These are phyloP conservation scores for Seira musarum DNA, from an alignment of 2,888 invertebrate species.

Conservation along the genomic window DNA sequence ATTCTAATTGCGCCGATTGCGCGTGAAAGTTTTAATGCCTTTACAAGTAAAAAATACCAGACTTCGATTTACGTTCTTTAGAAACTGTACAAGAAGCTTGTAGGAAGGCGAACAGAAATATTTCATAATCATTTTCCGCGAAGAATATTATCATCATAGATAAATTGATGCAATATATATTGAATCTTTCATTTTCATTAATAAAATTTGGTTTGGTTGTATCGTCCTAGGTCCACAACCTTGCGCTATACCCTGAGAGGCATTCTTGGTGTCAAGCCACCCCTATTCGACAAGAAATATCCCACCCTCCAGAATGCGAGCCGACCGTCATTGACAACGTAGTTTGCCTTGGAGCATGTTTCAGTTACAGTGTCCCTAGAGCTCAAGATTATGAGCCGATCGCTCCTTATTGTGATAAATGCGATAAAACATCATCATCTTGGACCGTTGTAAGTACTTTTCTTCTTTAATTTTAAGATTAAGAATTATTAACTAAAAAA, in stretches of 20 bases:
- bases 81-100: too few species aligned
- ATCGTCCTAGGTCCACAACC: constrained; percentile 77
- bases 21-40: too few species aligned
- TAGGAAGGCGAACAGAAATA: too few species aligned
- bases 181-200: too few species aligned
- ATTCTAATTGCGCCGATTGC: too few species aligned
- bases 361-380: constrained; percentile 81
- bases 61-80: too few species aligned
- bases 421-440: constrained; percentile 78
- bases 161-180: too few species aligned
- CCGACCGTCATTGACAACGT: constrained; percentile 80
- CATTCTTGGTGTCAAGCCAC: constrained; percentile 82
- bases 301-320: constrained; percentile 77
- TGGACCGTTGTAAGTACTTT: constrained; percentile 80
- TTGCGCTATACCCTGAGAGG: constrained; percentile 80
- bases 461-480: background rate
- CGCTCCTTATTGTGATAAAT: constrained; percentile 81
- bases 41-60: too few species aligned
- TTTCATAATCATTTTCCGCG: too few species aligned
- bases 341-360: constrained; percentile 82
- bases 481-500: background rate
- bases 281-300: constrained; percentile 73
- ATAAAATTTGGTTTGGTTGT: constrained; percentile 11
- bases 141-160: too few species aligned
- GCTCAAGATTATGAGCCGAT: constrained; percentile 78